Evolutionary conservation across 2,888 invertebrate genomes (phyloP).

Genomic region (Omphaloscelis lunosa): DNA sequence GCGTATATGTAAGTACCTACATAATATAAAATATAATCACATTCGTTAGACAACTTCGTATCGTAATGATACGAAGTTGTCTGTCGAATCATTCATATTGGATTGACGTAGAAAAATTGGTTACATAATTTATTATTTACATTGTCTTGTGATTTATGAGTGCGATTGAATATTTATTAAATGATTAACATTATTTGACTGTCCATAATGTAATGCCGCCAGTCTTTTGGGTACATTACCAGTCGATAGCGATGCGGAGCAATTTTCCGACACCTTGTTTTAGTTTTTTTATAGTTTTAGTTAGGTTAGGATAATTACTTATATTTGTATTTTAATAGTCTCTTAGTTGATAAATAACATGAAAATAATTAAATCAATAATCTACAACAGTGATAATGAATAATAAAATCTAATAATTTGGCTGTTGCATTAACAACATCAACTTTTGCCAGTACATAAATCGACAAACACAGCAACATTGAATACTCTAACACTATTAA

Average conservation of each 20-base stretch:
- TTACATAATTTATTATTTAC: slow-evolving; percentile 14
- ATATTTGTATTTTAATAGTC: no score
- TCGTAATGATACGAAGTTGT: neutral
- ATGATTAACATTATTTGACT: slow-evolving; percentile 21
- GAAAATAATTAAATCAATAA: no score
- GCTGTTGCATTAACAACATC: neutral
- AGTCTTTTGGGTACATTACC: no score
- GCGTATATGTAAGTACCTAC: neutral
- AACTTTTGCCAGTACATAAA: neutral
- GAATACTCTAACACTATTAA: neutral
- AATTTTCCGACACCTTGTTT: no score
- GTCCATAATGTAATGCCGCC: no score
- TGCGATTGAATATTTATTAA: slow-evolving; percentile 24
- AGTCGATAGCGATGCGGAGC: no score
- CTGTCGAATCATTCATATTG: neutral
- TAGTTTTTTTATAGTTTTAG: no score
- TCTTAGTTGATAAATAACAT: no score
- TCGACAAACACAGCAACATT: neutral
- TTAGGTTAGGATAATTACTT: no score
- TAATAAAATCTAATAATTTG: neutral
- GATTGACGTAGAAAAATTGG: slow-evolving; percentile 6
- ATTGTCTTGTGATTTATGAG: slow-evolving; percentile 12
- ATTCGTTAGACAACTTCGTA: neutral
- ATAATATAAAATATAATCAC: neutral
- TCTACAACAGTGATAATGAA: no score